A percentile compares a stretch with the other conserved stretches of the same genome.
Conservation (phyloP, 2,888 invertebrate species). For the Patella pellucida region DNA sequence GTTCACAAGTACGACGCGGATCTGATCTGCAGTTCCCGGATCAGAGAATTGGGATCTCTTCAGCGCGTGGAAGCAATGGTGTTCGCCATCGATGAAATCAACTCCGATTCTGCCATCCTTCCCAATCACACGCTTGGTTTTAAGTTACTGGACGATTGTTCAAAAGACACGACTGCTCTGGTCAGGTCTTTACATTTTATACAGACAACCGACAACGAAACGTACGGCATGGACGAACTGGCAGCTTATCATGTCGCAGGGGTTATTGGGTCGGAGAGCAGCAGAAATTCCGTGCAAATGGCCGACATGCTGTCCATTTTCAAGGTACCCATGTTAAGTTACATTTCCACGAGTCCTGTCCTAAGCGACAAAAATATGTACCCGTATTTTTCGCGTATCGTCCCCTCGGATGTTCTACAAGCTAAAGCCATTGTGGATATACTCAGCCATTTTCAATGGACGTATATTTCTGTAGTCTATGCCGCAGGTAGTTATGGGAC, state of each 20-base stretch:
- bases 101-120: slow-evolving; percentile 38
- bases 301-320: slow-evolving; percentile 43
- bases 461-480: slow-evolving; percentile 46
- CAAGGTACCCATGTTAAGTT: slow-evolving; percentile 44
- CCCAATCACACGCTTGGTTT: slow-evolving; percentile 48
- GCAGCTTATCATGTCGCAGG: slow-evolving; percentile 35
- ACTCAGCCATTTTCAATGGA: slow-evolving; percentile 40
- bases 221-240: background rate
- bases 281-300: slow-evolving; percentile 40
- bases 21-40: slow-evolving; percentile 32
- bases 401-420: slow-evolving; percentile 44
- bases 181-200: slow-evolving; percentile 50
- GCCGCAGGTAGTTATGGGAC: slow-evolving; percentile 42
- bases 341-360: slow-evolving; percentile 41
- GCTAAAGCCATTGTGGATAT: slow-evolving; percentile 40
- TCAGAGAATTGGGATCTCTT: slow-evolving; percentile 44
- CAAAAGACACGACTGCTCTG: slow-evolving; percentile 50
- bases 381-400: slow-evolving; percentile 42
- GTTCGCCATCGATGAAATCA: slow-evolving; percentile 50
- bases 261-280: slow-evolving; percentile 45
- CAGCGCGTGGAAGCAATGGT: slow-evolving; percentile 54
- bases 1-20: slow-evolving; percentile 33
- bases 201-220: background rate
- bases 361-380: slow-evolving; percentile 39
- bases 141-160: slow-evolving; percentile 56